Conservation (phyloP, 2,888 invertebrate genomes). For the Hydriomena furcata region DNA sequence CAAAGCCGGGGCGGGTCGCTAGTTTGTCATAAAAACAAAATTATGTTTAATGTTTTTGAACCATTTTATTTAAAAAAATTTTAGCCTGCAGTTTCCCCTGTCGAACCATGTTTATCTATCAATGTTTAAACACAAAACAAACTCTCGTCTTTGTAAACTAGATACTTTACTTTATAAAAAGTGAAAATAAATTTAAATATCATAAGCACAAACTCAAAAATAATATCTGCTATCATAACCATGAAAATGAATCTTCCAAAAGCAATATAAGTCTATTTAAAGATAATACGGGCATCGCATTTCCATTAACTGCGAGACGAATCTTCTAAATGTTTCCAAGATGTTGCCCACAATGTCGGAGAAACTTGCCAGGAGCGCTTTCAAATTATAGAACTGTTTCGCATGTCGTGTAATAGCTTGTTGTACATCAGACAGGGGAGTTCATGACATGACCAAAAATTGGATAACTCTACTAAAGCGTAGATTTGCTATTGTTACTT, state of each 20-base stretch:
- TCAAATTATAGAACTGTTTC: slow-evolving; percentile 44
- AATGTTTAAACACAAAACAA: no score
- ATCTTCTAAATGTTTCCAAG: slow-evolving; percentile 33
- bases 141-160: no score
- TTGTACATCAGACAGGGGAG: slow-evolving; percentile 38
- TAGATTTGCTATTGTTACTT: slow-evolving; percentile 1
- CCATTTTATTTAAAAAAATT: no score
- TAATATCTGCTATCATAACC: not conserved
- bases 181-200: no score
- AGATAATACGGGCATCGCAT: slow-evolving; percentile 13
- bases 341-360: slow-evolving; percentile 35
- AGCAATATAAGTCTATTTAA: slow-evolving; percentile 5
- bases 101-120: no score
- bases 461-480: not conserved
- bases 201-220: not conserved
- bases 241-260: slow-evolving; percentile 5
- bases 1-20: no score
- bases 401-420: slow-evolving; percentile 44
- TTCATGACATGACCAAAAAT: slow-evolving; percentile 18
- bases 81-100: no score
- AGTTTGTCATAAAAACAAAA: no score
- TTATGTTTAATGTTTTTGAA: no score
- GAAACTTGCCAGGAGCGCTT: slow-evolving; percentile 39
- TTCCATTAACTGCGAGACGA: slow-evolving; percentile 13
- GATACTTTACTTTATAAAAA: no score